These are phyloP conservation scores for Thumatha senex DNA, from an alignment of 2,888 invertebrate genomes.

Conservation along the genomic window DNA sequence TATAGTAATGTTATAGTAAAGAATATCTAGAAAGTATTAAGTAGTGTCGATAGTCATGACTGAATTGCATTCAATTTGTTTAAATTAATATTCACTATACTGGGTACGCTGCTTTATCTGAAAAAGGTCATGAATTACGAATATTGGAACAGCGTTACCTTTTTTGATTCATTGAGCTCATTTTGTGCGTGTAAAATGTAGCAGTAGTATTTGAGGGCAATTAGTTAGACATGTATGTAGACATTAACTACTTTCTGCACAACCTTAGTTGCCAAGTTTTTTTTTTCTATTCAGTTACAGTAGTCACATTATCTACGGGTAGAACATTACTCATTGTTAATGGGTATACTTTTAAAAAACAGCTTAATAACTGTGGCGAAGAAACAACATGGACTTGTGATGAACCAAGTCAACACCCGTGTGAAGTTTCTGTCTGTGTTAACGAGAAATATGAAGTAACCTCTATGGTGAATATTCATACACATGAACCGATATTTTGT, in stretches of 20 bases:
- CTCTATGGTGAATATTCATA: constrained; percentile 56
- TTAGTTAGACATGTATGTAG: no score
- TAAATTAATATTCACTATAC: no score
- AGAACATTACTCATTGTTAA: constrained; percentile 63
- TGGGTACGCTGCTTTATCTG: no score
- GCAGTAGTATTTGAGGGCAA: no score
- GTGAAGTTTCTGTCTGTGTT: constrained; percentile 60
- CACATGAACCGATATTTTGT: constrained; percentile 64
- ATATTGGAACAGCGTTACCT: no score
- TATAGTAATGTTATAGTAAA: no score
- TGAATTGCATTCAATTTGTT: no score
- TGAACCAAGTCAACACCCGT: constrained; percentile 55
- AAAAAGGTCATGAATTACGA: no score
- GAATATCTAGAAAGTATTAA: no score
- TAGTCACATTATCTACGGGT: constrained; percentile 62
- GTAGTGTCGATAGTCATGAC: no score
- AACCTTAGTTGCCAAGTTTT: constrained; percentile 17
- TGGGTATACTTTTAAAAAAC: constrained; percentile 65
- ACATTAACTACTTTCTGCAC: not conserved
- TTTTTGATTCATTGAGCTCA: no score
- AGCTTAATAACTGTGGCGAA: constrained; percentile 47
- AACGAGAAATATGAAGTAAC: constrained; percentile 63
- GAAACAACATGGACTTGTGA: constrained; percentile 61
- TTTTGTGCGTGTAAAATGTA: no score
- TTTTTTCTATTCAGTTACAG: constrained; percentile 57